Conservation (phyloP, 1,140 invertebrate species). For the Zaprionus lachaisei region DNA sequence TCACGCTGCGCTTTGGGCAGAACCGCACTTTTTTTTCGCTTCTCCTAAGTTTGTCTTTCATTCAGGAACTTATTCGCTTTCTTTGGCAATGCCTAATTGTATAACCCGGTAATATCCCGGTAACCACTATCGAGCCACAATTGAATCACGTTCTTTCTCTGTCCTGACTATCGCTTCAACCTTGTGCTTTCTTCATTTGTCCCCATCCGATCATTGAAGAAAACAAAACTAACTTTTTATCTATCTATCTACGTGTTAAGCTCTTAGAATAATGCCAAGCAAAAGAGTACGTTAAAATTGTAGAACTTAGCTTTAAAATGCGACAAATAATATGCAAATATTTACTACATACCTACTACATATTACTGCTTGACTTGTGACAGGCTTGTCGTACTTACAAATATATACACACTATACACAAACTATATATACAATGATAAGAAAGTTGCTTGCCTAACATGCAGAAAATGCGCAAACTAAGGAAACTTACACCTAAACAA, state of each 20-base stretch:
- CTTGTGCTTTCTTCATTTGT: constrained; percentile 29
- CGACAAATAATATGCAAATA: constrained; percentile 36
- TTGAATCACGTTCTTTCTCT: constrained; percentile 21
- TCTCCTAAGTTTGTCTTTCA: constrained; percentile 24
- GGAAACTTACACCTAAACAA: constrained; percentile 17
- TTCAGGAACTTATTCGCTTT: constrained; percentile 21
- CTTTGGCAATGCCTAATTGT: constrained; percentile 14
- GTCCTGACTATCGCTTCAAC: constrained; percentile 26
- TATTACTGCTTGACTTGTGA: constrained; percentile 52
- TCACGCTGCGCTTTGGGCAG: constrained; percentile 59
- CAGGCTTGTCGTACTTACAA: constrained; percentile 37
- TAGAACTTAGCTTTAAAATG: constrained; percentile 72
- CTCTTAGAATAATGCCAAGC: constrained; percentile 69
- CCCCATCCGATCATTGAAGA: constrained; percentile 10
- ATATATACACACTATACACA: background rate
- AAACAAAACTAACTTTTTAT: constrained; percentile 12
- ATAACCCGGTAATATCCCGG: background rate
- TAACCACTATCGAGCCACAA: constrained; percentile 1
- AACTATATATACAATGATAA: constrained; percentile 48
- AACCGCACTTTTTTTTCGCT: constrained; percentile 43
- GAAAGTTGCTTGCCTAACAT: constrained; percentile 67
- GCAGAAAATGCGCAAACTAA: constrained; percentile 50
- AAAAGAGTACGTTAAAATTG: constrained; percentile 72
- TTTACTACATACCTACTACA: constrained; percentile 18
- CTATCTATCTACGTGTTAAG: constrained; percentile 57